These are phyloP conservation scores for Centrocercus urophasianus DNA, from an alignment of 2,113 vertebrate genomes.

Conservation along the genomic window DNA sequence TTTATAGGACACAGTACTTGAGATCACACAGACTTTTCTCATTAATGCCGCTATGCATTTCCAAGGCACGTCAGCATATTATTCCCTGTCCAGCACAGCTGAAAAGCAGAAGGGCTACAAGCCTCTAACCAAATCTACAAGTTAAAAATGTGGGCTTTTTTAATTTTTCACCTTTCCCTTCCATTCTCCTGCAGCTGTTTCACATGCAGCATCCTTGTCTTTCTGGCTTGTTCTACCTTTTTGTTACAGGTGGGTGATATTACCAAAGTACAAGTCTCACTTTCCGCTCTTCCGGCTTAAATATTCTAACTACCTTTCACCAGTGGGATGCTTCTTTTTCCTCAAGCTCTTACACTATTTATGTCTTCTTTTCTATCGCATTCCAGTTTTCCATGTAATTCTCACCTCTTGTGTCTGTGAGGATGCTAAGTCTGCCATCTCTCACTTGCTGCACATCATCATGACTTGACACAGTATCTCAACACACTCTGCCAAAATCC, in stretches of 20 bases:
- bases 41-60: not conserved
- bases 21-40: not conserved
- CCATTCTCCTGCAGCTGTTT: not conserved
- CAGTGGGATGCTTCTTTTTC: not conserved
- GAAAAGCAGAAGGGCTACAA: not conserved
- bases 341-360: not conserved
- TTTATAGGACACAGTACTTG: not conserved
- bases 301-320: not conserved
- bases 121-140: not conserved
- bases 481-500: not conserved
- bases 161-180: not conserved
- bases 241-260: not conserved
- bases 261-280: not conserved
- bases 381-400: not conserved
- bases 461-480: not conserved
- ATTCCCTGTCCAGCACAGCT: not conserved
- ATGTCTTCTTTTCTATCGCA: not conserved
- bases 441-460: not conserved
- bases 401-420: not conserved
- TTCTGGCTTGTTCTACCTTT: not conserved
- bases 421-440: not conserved
- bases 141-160: not conserved
- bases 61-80: accelerated
- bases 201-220: not conserved
- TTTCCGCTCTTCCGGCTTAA: not conserved